A percentile compares a stretch with the other conserved stretches of the same genome.
Conservation (phyloP, 1,140 invertebrate species). For the Procambarus clarkii region DNA sequence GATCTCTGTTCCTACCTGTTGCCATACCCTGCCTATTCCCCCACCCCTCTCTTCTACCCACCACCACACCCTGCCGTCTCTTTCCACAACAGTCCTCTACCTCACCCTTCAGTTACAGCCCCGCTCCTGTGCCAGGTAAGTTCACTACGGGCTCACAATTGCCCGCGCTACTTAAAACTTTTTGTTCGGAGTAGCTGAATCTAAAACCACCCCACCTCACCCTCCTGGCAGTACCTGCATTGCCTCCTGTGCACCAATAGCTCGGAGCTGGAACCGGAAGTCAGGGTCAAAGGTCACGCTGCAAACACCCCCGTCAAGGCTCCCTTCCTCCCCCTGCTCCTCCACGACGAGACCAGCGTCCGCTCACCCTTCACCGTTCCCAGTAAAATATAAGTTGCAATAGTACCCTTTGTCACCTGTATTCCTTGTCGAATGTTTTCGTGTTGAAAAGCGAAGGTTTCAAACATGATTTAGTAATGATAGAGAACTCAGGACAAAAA, state of each 20-base stretch:
- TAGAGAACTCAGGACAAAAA: neutral
- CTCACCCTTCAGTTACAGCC: neutral
- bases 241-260: constrained; percentile 17
- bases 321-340: neutral
- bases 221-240: constrained; percentile 32
- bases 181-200: too few relatives aligned
- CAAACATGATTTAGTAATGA: neutral
- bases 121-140: too few relatives aligned
- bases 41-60: too few relatives aligned
- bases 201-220: neutral
- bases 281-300: constrained; percentile 4
- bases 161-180: too few relatives aligned
- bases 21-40: neutral
- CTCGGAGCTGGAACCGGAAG: constrained; percentile 16
- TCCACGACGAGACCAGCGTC: neutral
- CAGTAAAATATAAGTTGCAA: neutral
- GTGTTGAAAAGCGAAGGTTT: neutral
- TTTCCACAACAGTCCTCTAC: neutral
- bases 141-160: too few relatives aligned
- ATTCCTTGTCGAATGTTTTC: neutral
- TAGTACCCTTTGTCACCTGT: neutral
- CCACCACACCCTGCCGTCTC: too few relatives aligned
- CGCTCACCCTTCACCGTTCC: neutral
- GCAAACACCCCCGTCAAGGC: neutral
- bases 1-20: neutral